phyloP scores from a whole-genome alignment of 2,888 invertebrate genomes.

The Meliscaeva auricollis region DNA sequence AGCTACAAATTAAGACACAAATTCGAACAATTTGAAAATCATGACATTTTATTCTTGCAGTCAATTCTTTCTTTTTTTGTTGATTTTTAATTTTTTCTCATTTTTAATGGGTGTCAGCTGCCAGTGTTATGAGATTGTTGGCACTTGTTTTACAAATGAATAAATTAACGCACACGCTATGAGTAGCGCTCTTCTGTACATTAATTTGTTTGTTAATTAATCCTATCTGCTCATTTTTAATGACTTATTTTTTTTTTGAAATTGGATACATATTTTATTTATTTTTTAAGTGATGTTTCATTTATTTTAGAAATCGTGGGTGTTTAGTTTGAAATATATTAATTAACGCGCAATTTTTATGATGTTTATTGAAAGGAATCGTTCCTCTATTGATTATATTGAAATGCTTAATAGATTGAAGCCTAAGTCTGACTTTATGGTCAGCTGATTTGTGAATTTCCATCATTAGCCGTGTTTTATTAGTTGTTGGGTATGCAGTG shows the following conservation, averaged over 20 bases:
- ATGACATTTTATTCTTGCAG: conserved; percentile 52
- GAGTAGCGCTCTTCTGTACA: background rate
- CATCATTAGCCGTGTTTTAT: too few relatives aligned
- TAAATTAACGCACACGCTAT: conserved; percentile 49
- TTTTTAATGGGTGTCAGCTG: conserved; percentile 49
- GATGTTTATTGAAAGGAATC: conserved; percentile 4
- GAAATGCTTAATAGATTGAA: background rate
- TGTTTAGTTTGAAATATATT: background rate
- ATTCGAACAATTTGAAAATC: conserved; percentile 54
- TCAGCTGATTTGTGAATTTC: too few relatives aligned
- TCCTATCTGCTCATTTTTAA: conserved; percentile 12
- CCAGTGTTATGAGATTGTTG: conserved; percentile 44
- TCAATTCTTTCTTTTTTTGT: conserved; percentile 14
- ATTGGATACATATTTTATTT: conserved; percentile 1
- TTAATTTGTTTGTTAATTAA: conserved; percentile 47
- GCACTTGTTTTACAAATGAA: conserved; percentile 53
- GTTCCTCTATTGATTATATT: background rate
- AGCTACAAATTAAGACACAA: conserved; percentile 26
- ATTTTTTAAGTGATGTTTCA: conserved; percentile 1
- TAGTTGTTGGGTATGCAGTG: too few relatives aligned
- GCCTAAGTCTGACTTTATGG: background rate
- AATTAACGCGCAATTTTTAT: background rate
- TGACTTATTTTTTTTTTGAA: conserved; percentile 22
- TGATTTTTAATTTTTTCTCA: conserved; percentile 1
- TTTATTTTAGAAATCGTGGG: background rate